These are phyloP conservation scores for Sipha flava DNA, from an alignment of 1,140 invertebrate genomes.

Conservation along the genomic window DNA sequence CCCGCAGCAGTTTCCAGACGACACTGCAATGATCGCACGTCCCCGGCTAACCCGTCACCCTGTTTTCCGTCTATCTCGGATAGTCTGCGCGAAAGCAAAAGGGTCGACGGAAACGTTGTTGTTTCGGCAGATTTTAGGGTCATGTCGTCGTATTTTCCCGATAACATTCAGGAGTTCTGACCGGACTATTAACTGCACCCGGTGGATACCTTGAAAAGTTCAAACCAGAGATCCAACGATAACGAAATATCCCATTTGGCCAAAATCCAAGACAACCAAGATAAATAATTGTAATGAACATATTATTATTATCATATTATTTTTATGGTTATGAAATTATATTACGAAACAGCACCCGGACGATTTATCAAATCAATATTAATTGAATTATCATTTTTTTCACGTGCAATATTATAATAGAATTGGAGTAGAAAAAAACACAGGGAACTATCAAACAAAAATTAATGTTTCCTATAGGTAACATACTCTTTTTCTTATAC, in stretches of 20 bases:
- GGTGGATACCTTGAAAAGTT: conserved; percentile 5
- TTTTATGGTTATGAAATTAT: too few relatives aligned
- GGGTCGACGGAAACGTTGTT: not conserved
- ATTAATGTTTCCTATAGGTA: too few relatives aligned
- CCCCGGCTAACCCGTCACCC: not conserved
- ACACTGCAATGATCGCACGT: not conserved
- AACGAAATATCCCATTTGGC: not conserved
- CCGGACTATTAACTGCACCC: conserved; percentile 12
- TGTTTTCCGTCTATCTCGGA: not conserved
- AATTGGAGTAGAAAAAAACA: too few relatives aligned
- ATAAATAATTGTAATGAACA: not conserved
- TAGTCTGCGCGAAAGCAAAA: not conserved
- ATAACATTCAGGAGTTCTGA: not conserved
- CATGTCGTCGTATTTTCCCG: not conserved
- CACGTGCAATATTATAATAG: too few relatives aligned
- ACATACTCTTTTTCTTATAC: too few relatives aligned
- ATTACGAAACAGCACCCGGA: too few relatives aligned
- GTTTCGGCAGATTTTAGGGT: conserved; percentile 4
- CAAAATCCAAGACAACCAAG: not conserved
- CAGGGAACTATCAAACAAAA: too few relatives aligned
- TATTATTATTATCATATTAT: too few relatives aligned
- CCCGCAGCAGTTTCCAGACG: not conserved
- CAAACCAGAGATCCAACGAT: not conserved
- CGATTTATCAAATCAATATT: too few relatives aligned
- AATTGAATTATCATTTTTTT: too few relatives aligned